Conservation (phyloP, 2,797 vertebrate genomes). For the Chelmon rostratus region DNA sequence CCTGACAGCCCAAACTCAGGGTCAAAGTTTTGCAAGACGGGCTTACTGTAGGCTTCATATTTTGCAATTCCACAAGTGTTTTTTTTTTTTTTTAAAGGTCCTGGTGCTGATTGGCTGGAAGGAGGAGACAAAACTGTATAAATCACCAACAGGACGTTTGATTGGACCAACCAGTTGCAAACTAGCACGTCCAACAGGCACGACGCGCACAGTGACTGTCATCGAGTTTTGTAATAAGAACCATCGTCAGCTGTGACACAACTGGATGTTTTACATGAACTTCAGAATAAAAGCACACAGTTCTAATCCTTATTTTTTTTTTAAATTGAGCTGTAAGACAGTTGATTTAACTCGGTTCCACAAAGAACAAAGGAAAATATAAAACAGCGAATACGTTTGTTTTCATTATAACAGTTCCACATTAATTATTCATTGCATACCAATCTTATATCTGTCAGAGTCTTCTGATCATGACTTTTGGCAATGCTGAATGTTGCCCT, state of each 20-base stretch:
- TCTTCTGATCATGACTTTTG: too few species aligned
- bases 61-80: accelerated
- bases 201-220: not conserved
- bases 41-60: too few species aligned
- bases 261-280: not conserved
- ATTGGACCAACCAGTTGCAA: slow-evolving; percentile 31
- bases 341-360: not conserved
- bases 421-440: too few species aligned
- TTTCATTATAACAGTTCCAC: too few species aligned
- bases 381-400: too few species aligned
- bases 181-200: not conserved
- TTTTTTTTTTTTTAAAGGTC: not conserved
- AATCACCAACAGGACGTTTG: not conserved
- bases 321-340: not conserved
- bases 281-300: slow-evolving; percentile 13
- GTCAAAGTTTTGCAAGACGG: too few species aligned
- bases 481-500: too few species aligned
- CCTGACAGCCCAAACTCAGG: slow-evolving; percentile 1
- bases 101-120: slow-evolving; percentile 34
- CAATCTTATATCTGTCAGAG: too few species aligned
- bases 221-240: not conserved
- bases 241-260: accelerated
- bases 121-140: not conserved
- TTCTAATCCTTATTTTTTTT: not conserved
- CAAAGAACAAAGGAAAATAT: too few species aligned